Evolutionary conservation across 1,140 invertebrate genomes (phyloP).

Genomic region (Acromyrmex heyeri): DNA sequence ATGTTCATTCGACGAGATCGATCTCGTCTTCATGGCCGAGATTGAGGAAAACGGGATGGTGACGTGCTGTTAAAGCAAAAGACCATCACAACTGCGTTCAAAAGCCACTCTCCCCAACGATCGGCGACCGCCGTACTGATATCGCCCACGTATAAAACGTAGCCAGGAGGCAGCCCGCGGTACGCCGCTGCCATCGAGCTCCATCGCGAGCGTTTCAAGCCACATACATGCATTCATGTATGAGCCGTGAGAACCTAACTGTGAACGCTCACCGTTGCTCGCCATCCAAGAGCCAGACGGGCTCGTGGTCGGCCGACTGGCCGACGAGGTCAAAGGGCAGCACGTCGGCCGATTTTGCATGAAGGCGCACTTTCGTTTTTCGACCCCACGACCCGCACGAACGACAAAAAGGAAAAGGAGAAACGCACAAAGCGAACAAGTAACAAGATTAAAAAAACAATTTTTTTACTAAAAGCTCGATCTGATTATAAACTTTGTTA

Average conservation of each 20-base stretch:
- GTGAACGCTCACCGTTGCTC: constrained; percentile 82
- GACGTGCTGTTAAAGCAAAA: constrained; percentile 14
- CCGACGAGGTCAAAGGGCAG: constrained; percentile 80
- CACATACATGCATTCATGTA: constrained; percentile 80
- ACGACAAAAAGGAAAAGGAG: constrained; percentile 60
- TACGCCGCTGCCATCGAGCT: constrained; percentile 49
- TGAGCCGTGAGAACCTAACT: constrained; percentile 85
- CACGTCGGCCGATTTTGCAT: constrained; percentile 79
- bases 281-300: constrained; percentile 76
- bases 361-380: constrained; percentile 81
- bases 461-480: neutral
- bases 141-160: constrained; percentile 72
- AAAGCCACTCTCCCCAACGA: constrained; percentile 34
- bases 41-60: constrained; percentile 45
- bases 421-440: constrained; percentile 13
- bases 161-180: constrained; percentile 38
- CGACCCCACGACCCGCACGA: constrained; percentile 48
- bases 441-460: neutral
- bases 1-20: neutral
- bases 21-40: constrained; percentile 3
- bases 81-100: constrained; percentile 4
- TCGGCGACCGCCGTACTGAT: constrained; percentile 43
- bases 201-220: constrained; percentile 72
- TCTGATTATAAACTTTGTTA: neutral
- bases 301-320: constrained; percentile 47